Base-by-base conservation (phyloP, 2,797 vertebrate species). In the Myotis daubentonii region DNA sequence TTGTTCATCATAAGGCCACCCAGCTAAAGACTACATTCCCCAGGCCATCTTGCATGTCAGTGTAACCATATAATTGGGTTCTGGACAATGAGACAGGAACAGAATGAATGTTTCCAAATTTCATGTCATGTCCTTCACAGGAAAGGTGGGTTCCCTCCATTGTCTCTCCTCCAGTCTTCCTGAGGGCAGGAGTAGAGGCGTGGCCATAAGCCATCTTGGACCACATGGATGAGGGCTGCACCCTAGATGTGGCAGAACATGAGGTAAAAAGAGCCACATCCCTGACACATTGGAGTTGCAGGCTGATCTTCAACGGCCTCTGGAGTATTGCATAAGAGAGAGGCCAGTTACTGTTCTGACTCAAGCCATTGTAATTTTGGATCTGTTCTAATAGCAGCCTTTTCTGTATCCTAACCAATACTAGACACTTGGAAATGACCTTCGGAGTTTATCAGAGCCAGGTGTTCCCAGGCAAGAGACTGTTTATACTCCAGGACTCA, bases 141-240 rank as follows among this genome's bases (percentile, higher is more conserved):
- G 28, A 51, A 88, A 81, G n/a, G 3, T 2, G 4, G 9, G 9
- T 13, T 28, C 16, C 3, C 30, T 78, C 38, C 12, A 19, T 6
- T 3, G 3, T 30, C 38, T 75, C n/a, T 66, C 33, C 22, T 72
- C 51, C 28, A 53, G 38, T 92, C 49, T 79, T 82, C 72, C 30
- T 20, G 13, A 41, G 23, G 15, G 1, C 30, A 38, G 10, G 12
- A 19, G 38, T 10, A 12, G 1, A 11, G 13, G 12, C 4, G 25
- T 0, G 28, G 9, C 20, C 44, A 23, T 8, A 6, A 55, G 38
- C 30, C 28, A 23, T n/a, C 57, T 68, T 72, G 78, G 76, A 20
- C 49, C 41, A 22, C 0, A 10, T 2, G 41, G 38, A 7, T 5
- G 13, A 23, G 19, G 22, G 19, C 19, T 33, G 44, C 3, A 28